phyloP scores from a whole-genome alignment of 2,113 vertebrate genomes.

The Hemicordylus capensis region DNA sequence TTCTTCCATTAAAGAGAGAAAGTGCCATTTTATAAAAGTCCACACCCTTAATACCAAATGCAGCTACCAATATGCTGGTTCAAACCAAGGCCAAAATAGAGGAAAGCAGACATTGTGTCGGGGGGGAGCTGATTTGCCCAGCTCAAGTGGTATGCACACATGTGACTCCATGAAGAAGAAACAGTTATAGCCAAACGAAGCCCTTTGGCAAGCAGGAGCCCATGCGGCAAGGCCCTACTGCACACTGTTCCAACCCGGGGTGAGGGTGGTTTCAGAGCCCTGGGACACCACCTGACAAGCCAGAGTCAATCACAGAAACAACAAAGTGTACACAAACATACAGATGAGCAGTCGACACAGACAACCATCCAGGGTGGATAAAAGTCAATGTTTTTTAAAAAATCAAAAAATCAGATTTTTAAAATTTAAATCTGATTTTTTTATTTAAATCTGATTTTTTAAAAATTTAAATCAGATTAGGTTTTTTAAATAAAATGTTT shows the following conservation, averaged over 20 bases:
- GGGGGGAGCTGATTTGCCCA: slow-evolving; percentile 53
- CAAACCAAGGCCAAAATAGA: slow-evolving; percentile 54
- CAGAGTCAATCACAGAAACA: not conserved
- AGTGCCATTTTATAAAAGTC: not conserved
- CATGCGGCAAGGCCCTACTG: too few relatives aligned
- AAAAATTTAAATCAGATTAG: too few relatives aligned
- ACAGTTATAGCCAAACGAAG: slow-evolving; percentile 2
- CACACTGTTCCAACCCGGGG: too few relatives aligned
- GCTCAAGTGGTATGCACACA: slow-evolving; percentile 45
- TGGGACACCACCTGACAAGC: not conserved
- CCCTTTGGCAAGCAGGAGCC: too few relatives aligned
- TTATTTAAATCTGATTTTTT: too few relatives aligned
- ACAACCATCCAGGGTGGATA: not conserved
- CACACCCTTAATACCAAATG: not conserved
- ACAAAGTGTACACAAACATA: accelerated
- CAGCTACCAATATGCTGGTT: slow-evolving; percentile 37
- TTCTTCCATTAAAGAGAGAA: slow-evolving; percentile 34
- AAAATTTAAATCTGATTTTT: too few relatives aligned
- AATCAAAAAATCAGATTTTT: too few relatives aligned
- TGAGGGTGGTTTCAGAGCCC: not conserved
- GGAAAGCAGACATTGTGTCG: slow-evolving; percentile 35
- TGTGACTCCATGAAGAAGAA: not conserved
- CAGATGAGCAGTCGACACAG: not conserved
- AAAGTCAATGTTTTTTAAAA: too few relatives aligned
- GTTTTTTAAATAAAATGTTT: too few relatives aligned